phyloP scores from a whole-genome alignment of 2,888 invertebrate genomes.

The Hirtodrosophila histrioides region DNA sequence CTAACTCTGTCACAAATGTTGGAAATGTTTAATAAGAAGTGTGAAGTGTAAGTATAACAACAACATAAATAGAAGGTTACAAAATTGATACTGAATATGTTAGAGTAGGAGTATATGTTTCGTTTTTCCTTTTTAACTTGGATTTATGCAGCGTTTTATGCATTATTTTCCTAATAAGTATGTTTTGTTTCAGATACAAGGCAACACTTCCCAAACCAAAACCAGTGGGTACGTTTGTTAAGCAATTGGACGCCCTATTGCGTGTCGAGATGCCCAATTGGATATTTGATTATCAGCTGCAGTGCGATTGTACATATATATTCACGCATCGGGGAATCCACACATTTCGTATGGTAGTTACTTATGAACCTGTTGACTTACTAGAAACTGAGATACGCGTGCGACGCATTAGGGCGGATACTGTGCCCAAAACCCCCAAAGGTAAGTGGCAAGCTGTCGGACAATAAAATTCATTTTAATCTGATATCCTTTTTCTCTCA shows the following conservation, averaged over 20 bases:
- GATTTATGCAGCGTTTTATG: too few relatives aligned
- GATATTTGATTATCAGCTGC: slow-evolving; percentile 71
- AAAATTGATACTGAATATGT: too few relatives aligned
- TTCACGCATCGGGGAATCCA: slow-evolving; percentile 46
- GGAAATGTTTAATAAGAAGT: slow-evolving; percentile 8
- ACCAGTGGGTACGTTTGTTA: slow-evolving; percentile 27
- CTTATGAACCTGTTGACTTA: slow-evolving; percentile 53
- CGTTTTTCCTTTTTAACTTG: too few relatives aligned
- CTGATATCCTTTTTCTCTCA: not conserved
- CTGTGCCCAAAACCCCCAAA: not conserved
- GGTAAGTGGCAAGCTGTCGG: not conserved
- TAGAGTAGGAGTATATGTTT: too few relatives aligned
- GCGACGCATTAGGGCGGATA: slow-evolving; percentile 23
- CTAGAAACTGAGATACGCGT: slow-evolving; percentile 53
- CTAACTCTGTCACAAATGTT: slow-evolving; percentile 26
- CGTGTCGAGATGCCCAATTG: slow-evolving; percentile 54
- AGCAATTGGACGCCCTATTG: slow-evolving; percentile 41
- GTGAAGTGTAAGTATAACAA: slow-evolving; percentile 27
- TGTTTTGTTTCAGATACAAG: slow-evolving; percentile 6
- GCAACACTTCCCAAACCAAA: slow-evolving; percentile 1
- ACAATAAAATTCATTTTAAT: not conserved
- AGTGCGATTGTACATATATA: slow-evolving; percentile 42
- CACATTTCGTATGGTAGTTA: slow-evolving; percentile 48
- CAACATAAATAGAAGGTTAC: too few relatives aligned
- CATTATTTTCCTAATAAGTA: not conserved